Evolutionary conservation across 2,113 vertebrate genomes (phyloP), one percentile per base, ranked within the genome.

Genomic region (Glaucomys volans): DNA sequence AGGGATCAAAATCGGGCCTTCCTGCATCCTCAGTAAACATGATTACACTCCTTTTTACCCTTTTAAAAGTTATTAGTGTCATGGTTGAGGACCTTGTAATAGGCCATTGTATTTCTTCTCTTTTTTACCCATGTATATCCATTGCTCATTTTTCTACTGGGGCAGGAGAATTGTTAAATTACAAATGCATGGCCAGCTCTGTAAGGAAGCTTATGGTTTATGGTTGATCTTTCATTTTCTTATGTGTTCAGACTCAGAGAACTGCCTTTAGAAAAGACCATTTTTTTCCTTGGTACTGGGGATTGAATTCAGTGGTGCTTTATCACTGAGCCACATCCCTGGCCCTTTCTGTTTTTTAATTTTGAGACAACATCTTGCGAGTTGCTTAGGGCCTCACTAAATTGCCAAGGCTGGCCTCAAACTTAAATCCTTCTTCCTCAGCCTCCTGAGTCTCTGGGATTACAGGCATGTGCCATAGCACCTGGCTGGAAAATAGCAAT

Each of bases 91-190:
- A n/a, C 22, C 67, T 93, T 91, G 42, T 69, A 79, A 37, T 54
- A 72, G 37, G 35, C 16, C 9, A 54, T 89, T 52, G 30, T 71
- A 52, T 72, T 93, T 81, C 37, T 89, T 81, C 52, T 57, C 4
- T 66, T 14, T 72, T 22, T 62, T 35, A 20, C 18, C 59, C 75
- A 40, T 62, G 82, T 79, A 35, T 57, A 69, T 40, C 42, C 4
- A 42, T 13, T 71, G 87, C 57, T 54, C 67, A 40, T 59, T 87
- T 96, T 97, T 84, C 54, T 72, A 42, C 22, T 64, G n/a, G 62
- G 59, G 50, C 32, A 77, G 22, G 18, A 20, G 59, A 82, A 82
- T n/a, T 94, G 52, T 52, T 93, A 85, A 72, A 42, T 88, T 85
- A 69, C 35, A 35, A 6, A 32, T 67, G 12, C 28, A 37, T 35